Evolutionary conservation across 2,113 vertebrate species (phyloP).

Genomic region (Laticauda colubrina): DNA sequence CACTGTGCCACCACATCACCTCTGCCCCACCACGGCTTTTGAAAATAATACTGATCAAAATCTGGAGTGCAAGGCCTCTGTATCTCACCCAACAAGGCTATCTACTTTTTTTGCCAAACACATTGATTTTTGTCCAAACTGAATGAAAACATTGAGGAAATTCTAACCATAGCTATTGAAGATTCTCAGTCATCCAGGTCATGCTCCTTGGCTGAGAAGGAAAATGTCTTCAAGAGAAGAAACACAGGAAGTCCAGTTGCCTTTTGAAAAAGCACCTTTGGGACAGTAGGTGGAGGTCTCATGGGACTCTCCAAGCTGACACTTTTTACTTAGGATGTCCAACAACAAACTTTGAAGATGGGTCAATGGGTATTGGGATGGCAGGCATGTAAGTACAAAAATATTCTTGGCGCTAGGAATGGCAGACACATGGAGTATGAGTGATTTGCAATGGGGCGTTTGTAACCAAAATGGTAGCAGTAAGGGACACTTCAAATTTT

Average conservation of each 20-base stretch:
- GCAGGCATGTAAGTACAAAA: neutral
- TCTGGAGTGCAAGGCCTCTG: too few species aligned
- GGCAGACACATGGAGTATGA: neutral
- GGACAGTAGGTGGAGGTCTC: neutral
- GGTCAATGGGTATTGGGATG: neutral
- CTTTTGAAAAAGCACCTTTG: too few species aligned
- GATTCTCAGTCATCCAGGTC: neutral
- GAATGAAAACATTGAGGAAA: too few species aligned
- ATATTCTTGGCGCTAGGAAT: neutral
- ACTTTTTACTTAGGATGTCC: neutral
- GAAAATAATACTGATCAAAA: too few species aligned
- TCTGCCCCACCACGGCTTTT: too few species aligned
- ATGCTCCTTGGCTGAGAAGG: neutral
- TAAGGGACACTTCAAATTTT: neutral
- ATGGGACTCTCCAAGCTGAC: neutral
- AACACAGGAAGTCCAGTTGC: neutral
- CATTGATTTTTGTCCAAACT: too few species aligned
- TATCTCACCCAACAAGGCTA: too few species aligned
- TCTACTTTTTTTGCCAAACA: too few species aligned
- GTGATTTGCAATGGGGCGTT: neutral
- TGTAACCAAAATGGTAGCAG: neutral
- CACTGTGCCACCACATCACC: too few species aligned
- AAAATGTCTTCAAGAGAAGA: neutral
- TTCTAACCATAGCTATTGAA: neutral
- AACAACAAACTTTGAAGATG: neutral